A percentile compares a stretch with the other conserved stretches of the same genome.
Conservation (phyloP, 2,888 invertebrate species). For the Apamea anceps region DNA sequence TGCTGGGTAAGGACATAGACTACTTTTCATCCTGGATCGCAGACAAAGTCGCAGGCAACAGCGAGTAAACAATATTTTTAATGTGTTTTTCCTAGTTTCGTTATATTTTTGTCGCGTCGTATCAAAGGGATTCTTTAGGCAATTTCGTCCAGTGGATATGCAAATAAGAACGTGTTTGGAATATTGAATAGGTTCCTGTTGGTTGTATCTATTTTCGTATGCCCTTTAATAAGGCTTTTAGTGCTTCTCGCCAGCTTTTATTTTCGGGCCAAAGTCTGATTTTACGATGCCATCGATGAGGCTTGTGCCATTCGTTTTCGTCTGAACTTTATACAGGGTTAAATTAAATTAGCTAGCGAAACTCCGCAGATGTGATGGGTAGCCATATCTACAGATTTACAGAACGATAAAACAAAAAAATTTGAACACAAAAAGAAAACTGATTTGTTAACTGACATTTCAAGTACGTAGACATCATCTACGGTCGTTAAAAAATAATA, state of each 20-base stretch:
- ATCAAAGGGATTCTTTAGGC: slow-evolving; percentile 11
- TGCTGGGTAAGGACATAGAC: no score
- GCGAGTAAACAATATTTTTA: background rate
- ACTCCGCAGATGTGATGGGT: background rate
- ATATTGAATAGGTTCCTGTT: slow-evolving; percentile 28
- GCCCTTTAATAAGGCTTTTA: background rate
- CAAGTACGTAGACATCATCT: no score
- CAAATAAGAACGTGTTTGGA: slow-evolving; percentile 40
- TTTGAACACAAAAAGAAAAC: no score
- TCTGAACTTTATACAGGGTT: background rate
- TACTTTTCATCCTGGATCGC: no score
- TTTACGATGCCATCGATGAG: background rate
- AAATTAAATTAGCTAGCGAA: background rate
- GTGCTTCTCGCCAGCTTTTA: background rate
- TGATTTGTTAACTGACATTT: no score
- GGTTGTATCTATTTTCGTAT: slow-evolving; percentile 12
- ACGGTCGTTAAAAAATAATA: no score
- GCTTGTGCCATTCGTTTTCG: background rate
- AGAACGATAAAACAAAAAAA: no score
- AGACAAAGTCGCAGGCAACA: background rate
- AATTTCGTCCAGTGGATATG: slow-evolving; percentile 17
- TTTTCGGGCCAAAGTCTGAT: background rate
- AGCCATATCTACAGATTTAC: no score
- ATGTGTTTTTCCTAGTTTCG: background rate
- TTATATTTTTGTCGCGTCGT: slow-evolving; percentile 9